phyloP scores from a whole-genome alignment of 2,113 vertebrate species.

The Carettochelys insculpta region DNA sequence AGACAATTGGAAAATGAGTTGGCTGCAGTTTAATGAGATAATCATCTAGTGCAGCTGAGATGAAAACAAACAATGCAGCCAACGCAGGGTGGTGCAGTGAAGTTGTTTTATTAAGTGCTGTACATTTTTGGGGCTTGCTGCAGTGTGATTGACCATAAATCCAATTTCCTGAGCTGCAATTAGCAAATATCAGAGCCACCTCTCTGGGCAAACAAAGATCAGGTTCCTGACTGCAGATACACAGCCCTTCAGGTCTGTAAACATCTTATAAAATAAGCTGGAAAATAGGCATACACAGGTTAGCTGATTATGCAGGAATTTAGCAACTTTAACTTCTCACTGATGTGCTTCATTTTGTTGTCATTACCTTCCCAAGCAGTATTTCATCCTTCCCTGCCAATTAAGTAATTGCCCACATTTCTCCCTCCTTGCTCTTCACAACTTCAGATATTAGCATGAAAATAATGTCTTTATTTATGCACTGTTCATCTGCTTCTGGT shows the following conservation, averaged over 20 bases:
- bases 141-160: conserved; percentile 12
- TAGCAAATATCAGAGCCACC: conserved; percentile 14
- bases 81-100: conserved; percentile 39
- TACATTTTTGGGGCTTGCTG: background rate
- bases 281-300: rapidly evolving
- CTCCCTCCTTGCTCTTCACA: conserved; percentile 43
- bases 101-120: conserved; percentile 46
- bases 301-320: background rate
- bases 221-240: background rate
- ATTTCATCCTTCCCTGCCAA: conserved; percentile 29
- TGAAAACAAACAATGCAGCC: conserved; percentile 59
- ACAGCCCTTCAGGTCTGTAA: background rate
- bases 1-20: conserved; percentile 72
- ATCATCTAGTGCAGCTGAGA: conserved; percentile 42
- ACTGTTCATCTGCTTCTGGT: conserved; percentile 34
- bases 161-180: conserved; percentile 25
- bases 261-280: background rate
- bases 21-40: conserved; percentile 67
- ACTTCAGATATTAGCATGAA: background rate
- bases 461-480: conserved; percentile 49
- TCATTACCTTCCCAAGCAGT: conserved; percentile 5
- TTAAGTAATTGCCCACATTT: conserved; percentile 26
- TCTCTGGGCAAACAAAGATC: conserved; percentile 3
- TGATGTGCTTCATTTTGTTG: background rate
- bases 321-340: background rate